These are phyloP conservation scores for Puntigrus tetrazona DNA, from an alignment of 2,113 vertebrate species.

Conservation along the genomic window DNA sequence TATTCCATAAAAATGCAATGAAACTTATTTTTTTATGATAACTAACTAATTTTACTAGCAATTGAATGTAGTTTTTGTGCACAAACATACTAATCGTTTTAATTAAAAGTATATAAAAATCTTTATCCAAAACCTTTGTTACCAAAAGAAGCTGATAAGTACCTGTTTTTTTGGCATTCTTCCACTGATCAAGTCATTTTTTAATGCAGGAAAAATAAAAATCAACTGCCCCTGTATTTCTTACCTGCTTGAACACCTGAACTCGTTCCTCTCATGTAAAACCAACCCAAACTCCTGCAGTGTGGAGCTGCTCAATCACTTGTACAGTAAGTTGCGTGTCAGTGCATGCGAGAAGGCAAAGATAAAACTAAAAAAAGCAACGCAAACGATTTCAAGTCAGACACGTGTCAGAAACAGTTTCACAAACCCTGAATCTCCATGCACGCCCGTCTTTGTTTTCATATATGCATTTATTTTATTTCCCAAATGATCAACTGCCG, in stretches of 20 bases:
- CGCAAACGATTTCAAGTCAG: neutral
- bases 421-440: neutral
- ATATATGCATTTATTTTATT: conserved; percentile 11
- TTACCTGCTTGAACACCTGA: neutral
- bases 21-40: too few relatives aligned
- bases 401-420: neutral
- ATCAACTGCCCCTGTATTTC: neutral
- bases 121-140: neutral
- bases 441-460: neutral
- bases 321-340: neutral
- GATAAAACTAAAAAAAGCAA: too few relatives aligned
- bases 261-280: neutral
- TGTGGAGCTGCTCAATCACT: neutral
- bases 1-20: too few relatives aligned
- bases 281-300: neutral
- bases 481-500: neutral
- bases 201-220: neutral
- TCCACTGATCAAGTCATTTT: neutral
- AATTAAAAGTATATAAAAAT: neutral
- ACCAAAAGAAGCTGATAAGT: neutral
- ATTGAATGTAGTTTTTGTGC: too few relatives aligned
- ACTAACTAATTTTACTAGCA: too few relatives aligned
- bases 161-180: neutral
- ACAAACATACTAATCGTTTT: neutral
- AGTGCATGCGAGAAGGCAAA: neutral